Evolutionary conservation across 2,113 vertebrate genomes (phyloP).

Genomic region (Clarias magur): DNA sequence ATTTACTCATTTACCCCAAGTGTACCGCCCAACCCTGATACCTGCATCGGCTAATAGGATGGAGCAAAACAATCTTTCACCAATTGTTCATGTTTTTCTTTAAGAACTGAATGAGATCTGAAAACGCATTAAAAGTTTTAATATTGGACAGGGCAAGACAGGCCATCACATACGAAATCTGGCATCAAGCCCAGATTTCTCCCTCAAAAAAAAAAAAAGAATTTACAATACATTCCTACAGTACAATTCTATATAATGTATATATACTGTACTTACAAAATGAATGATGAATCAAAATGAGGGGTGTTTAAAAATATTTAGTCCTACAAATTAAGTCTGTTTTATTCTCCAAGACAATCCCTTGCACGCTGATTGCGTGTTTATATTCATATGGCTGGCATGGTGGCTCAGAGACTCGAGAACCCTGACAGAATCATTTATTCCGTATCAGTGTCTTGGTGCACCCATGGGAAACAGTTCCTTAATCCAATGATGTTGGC

Average conservation of each 20-base stretch:
- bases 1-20: slow-evolving; percentile 13
- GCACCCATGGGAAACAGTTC: slow-evolving; percentile 38
- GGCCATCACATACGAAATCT: slow-evolving; percentile 1
- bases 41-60: slow-evolving; percentile 24
- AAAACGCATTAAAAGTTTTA: slow-evolving; percentile 9
- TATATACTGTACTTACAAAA: background rate
- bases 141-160: background rate
- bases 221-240: background rate
- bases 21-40: background rate
- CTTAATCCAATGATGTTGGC: slow-evolving; percentile 46
- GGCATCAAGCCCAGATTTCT: background rate
- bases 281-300: background rate
- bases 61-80: slow-evolving; percentile 29
- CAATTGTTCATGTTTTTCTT: slow-evolving; percentile 38
- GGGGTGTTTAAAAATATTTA: background rate
- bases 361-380: slow-evolving; percentile 7
- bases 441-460: slow-evolving; percentile 30
- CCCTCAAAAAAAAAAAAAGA: background rate
- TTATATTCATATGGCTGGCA: slow-evolving; percentile 13
- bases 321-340: background rate
- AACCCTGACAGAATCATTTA: slow-evolving; percentile 31
- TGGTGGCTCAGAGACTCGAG: slow-evolving; percentile 1
- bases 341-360: background rate
- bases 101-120: slow-evolving; percentile 23
- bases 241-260: background rate